Percentiles rank a stretch among this genome's conserved stretches.
Evolutionary conservation across 1,140 invertebrate species (phyloP).

Genomic region (Mya arenaria): DNA sequence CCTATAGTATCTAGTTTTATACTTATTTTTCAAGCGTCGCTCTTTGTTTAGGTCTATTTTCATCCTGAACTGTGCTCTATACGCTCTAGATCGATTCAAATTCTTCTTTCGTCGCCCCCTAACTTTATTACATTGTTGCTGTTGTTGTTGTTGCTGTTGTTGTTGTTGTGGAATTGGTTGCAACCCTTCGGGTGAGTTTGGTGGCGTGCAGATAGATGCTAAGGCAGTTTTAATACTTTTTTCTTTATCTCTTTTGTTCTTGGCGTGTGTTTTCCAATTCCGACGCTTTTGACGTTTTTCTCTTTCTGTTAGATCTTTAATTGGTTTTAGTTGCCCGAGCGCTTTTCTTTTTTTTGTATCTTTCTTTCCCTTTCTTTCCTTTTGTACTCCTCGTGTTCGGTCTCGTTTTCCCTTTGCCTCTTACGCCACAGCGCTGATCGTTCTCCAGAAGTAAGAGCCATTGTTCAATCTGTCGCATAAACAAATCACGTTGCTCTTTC

Average conservation of each 20-base stretch:
- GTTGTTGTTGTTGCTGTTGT: too few species aligned
- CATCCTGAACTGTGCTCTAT: neutral
- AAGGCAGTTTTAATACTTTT: neutral
- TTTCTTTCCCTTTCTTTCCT: conserved; percentile 20
- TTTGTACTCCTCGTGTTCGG: conserved; percentile 28
- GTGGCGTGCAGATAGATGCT: neutral
- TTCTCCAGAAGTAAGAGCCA: conserved; percentile 17
- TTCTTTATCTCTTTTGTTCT: neutral
- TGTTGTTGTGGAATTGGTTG: neutral
- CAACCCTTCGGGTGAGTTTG: neutral
- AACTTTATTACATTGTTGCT: neutral
- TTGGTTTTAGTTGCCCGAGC: neutral
- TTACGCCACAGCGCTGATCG: conserved; percentile 11
- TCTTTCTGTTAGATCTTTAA: neutral
- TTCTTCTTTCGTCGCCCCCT: neutral
- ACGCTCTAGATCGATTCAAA: neutral
- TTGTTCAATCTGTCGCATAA: neutral
- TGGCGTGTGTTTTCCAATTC: neutral
- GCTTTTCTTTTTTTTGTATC: conserved; percentile 11
- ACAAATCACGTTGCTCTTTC: neutral
- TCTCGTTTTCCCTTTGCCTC: neutral
- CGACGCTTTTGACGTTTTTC: neutral
- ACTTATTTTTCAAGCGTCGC: neutral
- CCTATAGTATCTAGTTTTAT: neutral
- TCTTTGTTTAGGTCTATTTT: neutral